Evolutionary conservation across 2,797 vertebrate species (phyloP).

Genomic region (Oreochromis grahami): DNA sequence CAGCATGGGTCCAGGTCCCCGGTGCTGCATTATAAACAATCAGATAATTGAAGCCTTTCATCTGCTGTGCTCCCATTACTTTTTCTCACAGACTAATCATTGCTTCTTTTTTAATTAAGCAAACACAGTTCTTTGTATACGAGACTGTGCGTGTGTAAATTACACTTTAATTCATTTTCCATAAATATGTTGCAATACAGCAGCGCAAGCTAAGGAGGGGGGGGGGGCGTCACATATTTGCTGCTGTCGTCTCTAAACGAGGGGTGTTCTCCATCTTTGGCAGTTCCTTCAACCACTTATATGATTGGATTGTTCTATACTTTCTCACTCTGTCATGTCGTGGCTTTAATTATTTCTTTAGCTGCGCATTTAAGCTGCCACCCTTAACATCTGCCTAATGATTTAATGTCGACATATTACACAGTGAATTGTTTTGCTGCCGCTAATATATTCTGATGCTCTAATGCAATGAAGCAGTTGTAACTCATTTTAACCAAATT

Average conservation of each 20-base stretch:
- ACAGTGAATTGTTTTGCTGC: conserved; percentile 50
- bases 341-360: conserved; percentile 50
- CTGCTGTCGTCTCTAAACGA: conserved; percentile 41
- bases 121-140: conserved; percentile 13
- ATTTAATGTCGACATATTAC: conserved; percentile 61
- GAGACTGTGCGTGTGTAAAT: conserved; percentile 34
- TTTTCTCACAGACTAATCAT: conserved; percentile 22
- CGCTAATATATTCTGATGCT: conserved; percentile 42
- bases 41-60: conserved; percentile 24
- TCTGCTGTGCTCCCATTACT: not conserved
- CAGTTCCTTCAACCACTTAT: conserved; percentile 53
- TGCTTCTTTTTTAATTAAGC: conserved; percentile 38
- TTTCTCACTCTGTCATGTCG: conserved; percentile 48
- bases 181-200: conserved; percentile 35
- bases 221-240: conserved; percentile 39
- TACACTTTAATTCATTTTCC: conserved; percentile 48
- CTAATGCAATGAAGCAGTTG: conserved; percentile 37
- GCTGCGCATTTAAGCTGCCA: conserved; percentile 44
- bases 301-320: conserved; percentile 64
- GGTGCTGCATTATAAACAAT: conserved; percentile 18
- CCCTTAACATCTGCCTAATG: conserved; percentile 48
- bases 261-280: conserved; percentile 52
- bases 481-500: conserved; percentile 50
- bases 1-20: not conserved
- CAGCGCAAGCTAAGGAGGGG: conserved; percentile 12